Evolutionary conservation across 2,113 vertebrate species (phyloP).

Genomic region (Lichenostomus cassidix): DNA sequence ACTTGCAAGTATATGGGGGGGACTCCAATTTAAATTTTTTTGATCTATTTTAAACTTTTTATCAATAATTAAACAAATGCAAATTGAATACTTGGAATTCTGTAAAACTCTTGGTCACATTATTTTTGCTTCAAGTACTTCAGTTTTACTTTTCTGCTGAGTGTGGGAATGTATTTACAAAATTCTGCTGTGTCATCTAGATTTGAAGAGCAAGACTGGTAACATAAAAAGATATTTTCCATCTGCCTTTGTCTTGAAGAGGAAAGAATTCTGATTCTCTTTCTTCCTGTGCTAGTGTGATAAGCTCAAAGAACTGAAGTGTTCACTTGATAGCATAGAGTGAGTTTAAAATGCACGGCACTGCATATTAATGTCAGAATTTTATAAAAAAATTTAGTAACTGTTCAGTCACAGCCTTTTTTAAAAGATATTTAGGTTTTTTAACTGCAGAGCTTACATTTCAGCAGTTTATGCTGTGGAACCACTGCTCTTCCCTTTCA

Average conservation of each 20-base stretch:
- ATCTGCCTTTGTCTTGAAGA: not conserved
- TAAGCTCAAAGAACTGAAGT: not conserved
- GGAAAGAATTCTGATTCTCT: not conserved
- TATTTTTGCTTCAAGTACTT: not conserved
- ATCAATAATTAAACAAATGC: not conserved
- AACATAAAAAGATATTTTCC: not conserved
- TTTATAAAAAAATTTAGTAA: not conserved
- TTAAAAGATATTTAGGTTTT: not conserved
- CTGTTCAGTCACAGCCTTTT: not conserved
- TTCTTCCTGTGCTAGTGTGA: not conserved
- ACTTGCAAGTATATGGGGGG: not conserved
- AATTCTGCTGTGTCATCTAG: not conserved
- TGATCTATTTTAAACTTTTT: not conserved
- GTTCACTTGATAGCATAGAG: not conserved
- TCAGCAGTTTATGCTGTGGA: not conserved
- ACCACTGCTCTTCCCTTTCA: not conserved
- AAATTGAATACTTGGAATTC: not conserved
- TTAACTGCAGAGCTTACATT: not conserved
- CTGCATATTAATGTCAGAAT: not conserved
- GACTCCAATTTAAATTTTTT: not conserved
- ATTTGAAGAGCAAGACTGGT: not conserved
- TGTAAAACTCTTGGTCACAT: not conserved
- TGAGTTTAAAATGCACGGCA: not conserved
- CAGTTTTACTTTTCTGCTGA: not conserved
- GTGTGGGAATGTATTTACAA: not conserved